Percentiles rank a stretch among this genome's conserved stretches.
These are phyloP conservation scores for Pristionchus fissidentatus DNA, from an alignment of 2,888 invertebrate species.

Conservation along the genomic window DNA sequence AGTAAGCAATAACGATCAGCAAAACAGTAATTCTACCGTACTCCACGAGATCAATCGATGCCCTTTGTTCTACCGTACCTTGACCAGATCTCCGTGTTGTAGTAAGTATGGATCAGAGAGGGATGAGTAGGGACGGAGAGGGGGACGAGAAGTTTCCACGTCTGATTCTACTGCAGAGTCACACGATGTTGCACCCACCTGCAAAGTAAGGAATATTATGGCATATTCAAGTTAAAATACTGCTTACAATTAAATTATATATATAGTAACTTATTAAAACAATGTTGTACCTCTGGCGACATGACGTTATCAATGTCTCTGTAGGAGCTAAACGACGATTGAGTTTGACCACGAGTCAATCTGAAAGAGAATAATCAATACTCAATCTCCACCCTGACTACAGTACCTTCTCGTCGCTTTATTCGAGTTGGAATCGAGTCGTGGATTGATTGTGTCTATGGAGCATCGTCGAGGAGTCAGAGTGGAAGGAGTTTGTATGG, in stretches of 20 bases:
- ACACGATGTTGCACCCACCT: conserved; percentile 37
- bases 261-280: too few species aligned
- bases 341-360: background rate
- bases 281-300: background rate
- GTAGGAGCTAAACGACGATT: background rate
- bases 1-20: too few species aligned
- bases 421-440: background rate
- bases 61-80: too few species aligned
- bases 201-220: background rate
- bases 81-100: conserved; percentile 48
- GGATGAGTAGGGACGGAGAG: background rate
- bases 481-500: background rate
- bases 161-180: conserved; percentile 40
- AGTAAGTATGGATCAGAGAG: conserved; percentile 22
- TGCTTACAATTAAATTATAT: too few species aligned
- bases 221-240: too few species aligned
- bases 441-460: background rate
- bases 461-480: background rate
- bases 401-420: background rate
- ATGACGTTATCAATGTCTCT: background rate
- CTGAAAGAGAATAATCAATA: background rate
- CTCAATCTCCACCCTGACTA: background rate
- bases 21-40: too few species aligned
- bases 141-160: background rate
- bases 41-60: too few species aligned